Evolutionary conservation across 1,140 invertebrate genomes (phyloP), one percentile per base, ranked within the genome.

Genomic region (Zaprionus gabonicus): DNA sequence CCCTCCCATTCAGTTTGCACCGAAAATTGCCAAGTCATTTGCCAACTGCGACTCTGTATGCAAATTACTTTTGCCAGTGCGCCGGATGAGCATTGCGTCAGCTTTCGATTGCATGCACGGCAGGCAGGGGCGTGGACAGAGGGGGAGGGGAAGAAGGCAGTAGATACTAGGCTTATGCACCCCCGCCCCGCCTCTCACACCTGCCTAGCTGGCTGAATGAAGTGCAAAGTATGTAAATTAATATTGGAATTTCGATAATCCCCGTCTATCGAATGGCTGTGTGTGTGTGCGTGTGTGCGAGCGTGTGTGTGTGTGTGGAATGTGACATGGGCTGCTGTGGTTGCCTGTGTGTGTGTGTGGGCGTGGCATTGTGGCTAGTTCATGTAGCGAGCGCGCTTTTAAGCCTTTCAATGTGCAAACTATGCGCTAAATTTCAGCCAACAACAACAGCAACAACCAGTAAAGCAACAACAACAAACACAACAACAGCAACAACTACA

Each of bases 141-240:
- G 31, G 4, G 34, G 23, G 13, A 2, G 23, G 13, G 6, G 41
- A n/a, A n/a, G 41, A 2, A 9, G n/a, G n/a, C 1, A 17, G 23
- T 59, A 44, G 41, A 60, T 38, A n/a, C 68, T 69, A 56, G 57
- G 65, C 66, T 74, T 69, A 56, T 46, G 57, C 57, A 55, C 38
- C 23, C 53, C 4, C 17, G 2, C 53, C 27, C 2, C 3, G 2
- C 13, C 13, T 5, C 25, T 13, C 23, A 23, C 25, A 6, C 25
- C 13, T 23, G 41, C 15, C 3, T 38, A 13, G 13, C 12, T 15
- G 13, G 41, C 46, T 23, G 34, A 79, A 81, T 76, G 71, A 79
- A 81, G 76, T 75, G 79, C 76, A 81, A 79, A 81, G 64, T 81
- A 78, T 81, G 76, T 81, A 81, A 81, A 81, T 81, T 74, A 81